Conservation (phyloP, 1,140 invertebrate genomes). For the Lepidurus packardi region DNA sequence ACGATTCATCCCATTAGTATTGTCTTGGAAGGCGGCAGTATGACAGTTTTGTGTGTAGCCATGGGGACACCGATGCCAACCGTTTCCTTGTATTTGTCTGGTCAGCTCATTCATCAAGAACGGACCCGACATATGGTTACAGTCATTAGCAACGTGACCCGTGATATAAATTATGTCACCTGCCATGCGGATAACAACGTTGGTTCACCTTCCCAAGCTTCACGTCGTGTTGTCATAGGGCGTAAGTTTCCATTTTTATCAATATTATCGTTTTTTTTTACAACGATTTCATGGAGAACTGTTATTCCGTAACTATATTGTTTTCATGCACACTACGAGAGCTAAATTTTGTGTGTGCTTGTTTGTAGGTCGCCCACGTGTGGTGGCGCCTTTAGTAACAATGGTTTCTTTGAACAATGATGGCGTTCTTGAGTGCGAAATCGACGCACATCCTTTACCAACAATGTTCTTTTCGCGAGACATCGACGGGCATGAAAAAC, state of each 20-base stretch:
- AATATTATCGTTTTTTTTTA: neutral
- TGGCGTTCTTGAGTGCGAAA: constrained; percentile 64
- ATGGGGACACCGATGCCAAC: constrained; percentile 74
- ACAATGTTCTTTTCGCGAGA: constrained; percentile 73
- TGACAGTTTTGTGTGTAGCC: constrained; percentile 75
- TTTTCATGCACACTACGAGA: neutral
- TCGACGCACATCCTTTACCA: constrained; percentile 68
- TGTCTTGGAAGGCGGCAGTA: constrained; percentile 70
- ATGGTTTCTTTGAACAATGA: constrained; percentile 64
- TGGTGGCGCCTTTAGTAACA: constrained; percentile 65
- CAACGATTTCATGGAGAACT: neutral
- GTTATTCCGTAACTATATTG: neutral
- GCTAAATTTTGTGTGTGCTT: neutral
- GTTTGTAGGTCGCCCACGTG: constrained; percentile 60
- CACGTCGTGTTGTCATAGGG: constrained; percentile 65
- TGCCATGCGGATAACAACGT: constrained; percentile 80
- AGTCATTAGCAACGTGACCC: constrained; percentile 68
- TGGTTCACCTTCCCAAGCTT: constrained; percentile 73
- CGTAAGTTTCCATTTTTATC: constrained; percentile 55
- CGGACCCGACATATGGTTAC: constrained; percentile 73
- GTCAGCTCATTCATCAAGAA: constrained; percentile 65
- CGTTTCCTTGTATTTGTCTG: constrained; percentile 69
- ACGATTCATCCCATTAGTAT: constrained; percentile 73
- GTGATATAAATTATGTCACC: constrained; percentile 73
- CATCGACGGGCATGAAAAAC: constrained; percentile 58